Conservation (phyloP, 2,888 invertebrate genomes). For the Drosophila neotestacea region DNA sequence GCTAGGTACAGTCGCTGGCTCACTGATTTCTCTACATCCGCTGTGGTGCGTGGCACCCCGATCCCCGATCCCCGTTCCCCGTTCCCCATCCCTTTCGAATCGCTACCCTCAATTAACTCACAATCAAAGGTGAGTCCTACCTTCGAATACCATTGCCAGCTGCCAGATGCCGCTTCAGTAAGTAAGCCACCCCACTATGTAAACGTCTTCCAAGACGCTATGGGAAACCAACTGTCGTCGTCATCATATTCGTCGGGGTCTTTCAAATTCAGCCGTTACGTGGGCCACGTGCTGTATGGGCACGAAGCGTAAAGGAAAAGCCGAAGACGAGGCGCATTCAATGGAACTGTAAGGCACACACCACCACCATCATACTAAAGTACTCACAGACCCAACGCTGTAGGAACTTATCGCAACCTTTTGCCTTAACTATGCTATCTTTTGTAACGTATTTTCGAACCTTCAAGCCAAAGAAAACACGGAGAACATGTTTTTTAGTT, state of each 20-base stretch:
- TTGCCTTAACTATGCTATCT: slow-evolving; percentile 26
- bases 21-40: slow-evolving; percentile 56
- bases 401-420: slow-evolving; percentile 36
- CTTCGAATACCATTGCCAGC: slow-evolving; percentile 46
- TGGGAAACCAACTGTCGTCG: slow-evolving; percentile 76
- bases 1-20: slow-evolving; percentile 44
- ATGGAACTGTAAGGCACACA: slow-evolving; percentile 72
- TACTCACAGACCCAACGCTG: not conserved
- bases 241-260: slow-evolving; percentile 11
- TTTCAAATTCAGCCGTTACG: slow-evolving; percentile 59
- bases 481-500: not conserved
- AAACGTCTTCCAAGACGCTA: slow-evolving; percentile 75
- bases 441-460: slow-evolving; percentile 66
- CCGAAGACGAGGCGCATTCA: slow-evolving; percentile 56
- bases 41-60: slow-evolving; percentile 69
- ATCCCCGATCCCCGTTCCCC: too few species aligned
- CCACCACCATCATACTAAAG: slow-evolving; percentile 20
- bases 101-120: slow-evolving; percentile 64
- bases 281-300: slow-evolving; percentile 59
- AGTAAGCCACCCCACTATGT: slow-evolving; percentile 63
- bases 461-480: not conserved
- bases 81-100: slow-evolving; percentile 1
- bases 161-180: slow-evolving; percentile 65
- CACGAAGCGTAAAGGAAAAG: slow-evolving; percentile 69
- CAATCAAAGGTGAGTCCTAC: slow-evolving; percentile 64